phyloP scores from a whole-genome alignment of 2,113 vertebrate species.

The Erythrocercus mccallii region DNA sequence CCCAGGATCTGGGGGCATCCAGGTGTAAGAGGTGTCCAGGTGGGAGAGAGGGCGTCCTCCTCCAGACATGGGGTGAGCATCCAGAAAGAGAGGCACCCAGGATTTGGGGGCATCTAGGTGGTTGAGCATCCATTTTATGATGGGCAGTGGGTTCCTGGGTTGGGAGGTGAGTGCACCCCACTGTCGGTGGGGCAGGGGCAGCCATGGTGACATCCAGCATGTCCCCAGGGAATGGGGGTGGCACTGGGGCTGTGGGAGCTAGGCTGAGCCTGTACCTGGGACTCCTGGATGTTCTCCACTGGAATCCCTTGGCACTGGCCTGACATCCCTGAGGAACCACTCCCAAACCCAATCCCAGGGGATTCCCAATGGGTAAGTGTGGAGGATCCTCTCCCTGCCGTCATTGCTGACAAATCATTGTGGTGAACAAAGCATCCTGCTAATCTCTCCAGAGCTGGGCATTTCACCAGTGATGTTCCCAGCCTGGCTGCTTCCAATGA shows the following conservation, averaged over 20 bases:
- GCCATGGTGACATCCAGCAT: background rate
- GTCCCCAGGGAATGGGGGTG: no score
- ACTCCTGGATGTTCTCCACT: background rate
- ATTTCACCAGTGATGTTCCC: background rate
- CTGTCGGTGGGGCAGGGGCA: background rate
- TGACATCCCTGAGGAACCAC: background rate
- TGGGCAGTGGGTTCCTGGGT: no score
- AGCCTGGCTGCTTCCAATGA: background rate
- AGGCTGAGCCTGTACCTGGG: background rate
- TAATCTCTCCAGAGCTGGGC: background rate
- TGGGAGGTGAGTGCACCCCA: background rate
- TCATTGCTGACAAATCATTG: background rate
- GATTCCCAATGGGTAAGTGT: background rate
- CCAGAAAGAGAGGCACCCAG: background rate
- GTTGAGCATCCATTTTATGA: background rate
- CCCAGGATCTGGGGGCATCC: background rate
- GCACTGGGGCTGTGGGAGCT: background rate
- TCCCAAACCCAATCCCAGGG: rapidly evolving
- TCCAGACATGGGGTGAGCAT: background rate
- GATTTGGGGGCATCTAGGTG: background rate
- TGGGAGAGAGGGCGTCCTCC: background rate
- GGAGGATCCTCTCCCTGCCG: background rate
- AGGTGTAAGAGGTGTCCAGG: background rate
- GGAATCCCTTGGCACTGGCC: background rate
- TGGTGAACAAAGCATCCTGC: background rate